A percentile compares a stretch with the other conserved stretches of the same genome.
Evolutionary conservation across 1,140 invertebrate species (phyloP).

Genomic region (Calephelis nemesis): DNA sequence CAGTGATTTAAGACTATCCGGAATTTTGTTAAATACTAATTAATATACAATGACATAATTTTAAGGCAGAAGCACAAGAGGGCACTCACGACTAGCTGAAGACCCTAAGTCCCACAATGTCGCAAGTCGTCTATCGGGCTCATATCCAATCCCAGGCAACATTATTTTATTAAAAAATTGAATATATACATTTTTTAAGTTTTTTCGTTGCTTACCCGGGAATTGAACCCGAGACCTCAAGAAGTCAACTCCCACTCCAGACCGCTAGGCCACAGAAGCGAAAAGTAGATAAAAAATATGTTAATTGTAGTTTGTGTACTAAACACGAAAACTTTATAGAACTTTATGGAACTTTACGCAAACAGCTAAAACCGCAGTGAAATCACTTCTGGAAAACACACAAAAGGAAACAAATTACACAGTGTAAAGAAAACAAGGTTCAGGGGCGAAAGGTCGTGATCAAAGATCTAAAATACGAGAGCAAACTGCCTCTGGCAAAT

Average conservation of each 20-base stretch:
- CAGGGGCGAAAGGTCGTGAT: conserved; percentile 3
- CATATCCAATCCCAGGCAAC: too few relatives aligned
- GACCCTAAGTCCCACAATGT: too few relatives aligned
- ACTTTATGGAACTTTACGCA: not conserved
- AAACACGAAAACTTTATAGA: not conserved
- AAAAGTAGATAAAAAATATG: not conserved
- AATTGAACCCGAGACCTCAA: too few relatives aligned
- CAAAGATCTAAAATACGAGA: conserved; percentile 4
- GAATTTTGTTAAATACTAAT: too few relatives aligned
- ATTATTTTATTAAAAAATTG: too few relatives aligned
- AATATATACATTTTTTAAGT: not conserved
- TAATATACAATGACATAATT: too few relatives aligned
- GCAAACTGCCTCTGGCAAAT: conserved; percentile 2
- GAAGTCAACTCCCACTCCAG: too few relatives aligned
- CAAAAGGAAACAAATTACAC: conserved; percentile 11
- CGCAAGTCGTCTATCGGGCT: too few relatives aligned
- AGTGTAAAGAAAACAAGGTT: conserved; percentile 9
- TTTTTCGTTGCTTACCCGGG: not conserved
- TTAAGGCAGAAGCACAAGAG: too few relatives aligned
- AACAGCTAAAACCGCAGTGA: conserved; percentile 6
- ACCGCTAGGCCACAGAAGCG: too few relatives aligned
- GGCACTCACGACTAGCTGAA: too few relatives aligned
- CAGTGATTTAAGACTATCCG: too few relatives aligned
- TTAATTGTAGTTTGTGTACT: conserved; percentile 1
- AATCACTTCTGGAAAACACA: conserved; percentile 9